Evolutionary conservation across 2,113 vertebrate genomes (phyloP).

Genomic region (Arenaria interpres): DNA sequence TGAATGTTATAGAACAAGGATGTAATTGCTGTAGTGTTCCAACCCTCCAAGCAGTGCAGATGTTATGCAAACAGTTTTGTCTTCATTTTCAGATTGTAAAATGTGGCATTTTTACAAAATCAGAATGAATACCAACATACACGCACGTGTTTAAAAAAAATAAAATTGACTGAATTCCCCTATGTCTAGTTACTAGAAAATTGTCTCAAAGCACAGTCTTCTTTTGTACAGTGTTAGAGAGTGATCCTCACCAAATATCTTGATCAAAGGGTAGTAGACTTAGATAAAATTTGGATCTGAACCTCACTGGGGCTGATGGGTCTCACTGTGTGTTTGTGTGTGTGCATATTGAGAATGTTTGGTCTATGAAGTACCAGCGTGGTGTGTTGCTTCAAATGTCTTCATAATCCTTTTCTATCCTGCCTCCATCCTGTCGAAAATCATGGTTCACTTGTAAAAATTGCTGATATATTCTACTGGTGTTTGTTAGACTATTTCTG

Average conservation of each 20-base stretch:
- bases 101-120: conserved; percentile 30
- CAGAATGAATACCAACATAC: neutral
- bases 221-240: neutral
- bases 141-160: neutral
- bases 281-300: neutral
- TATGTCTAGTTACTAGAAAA: neutral
- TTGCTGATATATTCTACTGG: neutral
- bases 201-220: neutral
- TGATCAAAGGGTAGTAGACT: neutral
- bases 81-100: conserved; percentile 65
- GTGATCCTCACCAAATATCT: neutral
- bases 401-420: neutral
- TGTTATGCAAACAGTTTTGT: conserved; percentile 72
- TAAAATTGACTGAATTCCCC: neutral
- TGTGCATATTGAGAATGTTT: neutral
- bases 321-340: neutral
- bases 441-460: neutral
- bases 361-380: neutral
- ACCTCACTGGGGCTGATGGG: neutral
- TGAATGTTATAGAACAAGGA: conserved; percentile 37
- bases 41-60: conserved; percentile 71
- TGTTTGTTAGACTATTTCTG: neutral
- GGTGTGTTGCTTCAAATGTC: neutral
- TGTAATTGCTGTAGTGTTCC: conserved; percentile 63
- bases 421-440: neutral